Evolutionary conservation across 2,797 vertebrate species (phyloP), one percentile per base, ranked within the genome.

Genomic region (Percopsis omiscomaycus): DNA sequence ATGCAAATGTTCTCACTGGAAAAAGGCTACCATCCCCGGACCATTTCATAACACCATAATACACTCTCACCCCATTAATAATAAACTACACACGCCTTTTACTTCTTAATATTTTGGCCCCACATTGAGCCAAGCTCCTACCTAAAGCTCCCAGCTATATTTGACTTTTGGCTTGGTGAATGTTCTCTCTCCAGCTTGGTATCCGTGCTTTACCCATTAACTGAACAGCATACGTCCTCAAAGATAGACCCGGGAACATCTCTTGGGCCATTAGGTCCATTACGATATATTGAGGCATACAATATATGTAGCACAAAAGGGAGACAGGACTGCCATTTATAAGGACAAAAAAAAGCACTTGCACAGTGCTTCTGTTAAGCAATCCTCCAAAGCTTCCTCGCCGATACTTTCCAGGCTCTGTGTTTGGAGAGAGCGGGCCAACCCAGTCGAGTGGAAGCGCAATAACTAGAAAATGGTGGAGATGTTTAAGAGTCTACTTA

Each of bases 331-430:
- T 32, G 56, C 62, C 68, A 2, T 46, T 44, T 16, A 73, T 73
- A 54, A 75, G 54, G 61, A 88, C 63, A 70, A 74, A 55, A 55
- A 64, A 82, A 84, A 77, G 66, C 72, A 66, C 77, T 85, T 55
- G 71, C 48, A 64, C 1, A 0, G 48, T 32, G 55, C 45, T 69
- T 78, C 62, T 53, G 76, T 80, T 75, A 73, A 72, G 68, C 46
- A 59, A 32, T 46, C 67, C 69, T 66, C 67, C 59, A 62, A 53
- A 69, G 55, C 30, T 5, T n/a, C 55, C 61, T 60, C 51, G 47
- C 13, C 3, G 12, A 3, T 62, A 29, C 30, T 68, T 27, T 28
- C 22, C 53, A 66, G 60, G 59, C 61, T 64, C 47, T 10, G 58
- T 48, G 37, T 28, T 77, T 3, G 69, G 29, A 45, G 62, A 46